Conservation (phyloP, 2,888 invertebrate genomes). For the Lasioglossum lativentre region DNA sequence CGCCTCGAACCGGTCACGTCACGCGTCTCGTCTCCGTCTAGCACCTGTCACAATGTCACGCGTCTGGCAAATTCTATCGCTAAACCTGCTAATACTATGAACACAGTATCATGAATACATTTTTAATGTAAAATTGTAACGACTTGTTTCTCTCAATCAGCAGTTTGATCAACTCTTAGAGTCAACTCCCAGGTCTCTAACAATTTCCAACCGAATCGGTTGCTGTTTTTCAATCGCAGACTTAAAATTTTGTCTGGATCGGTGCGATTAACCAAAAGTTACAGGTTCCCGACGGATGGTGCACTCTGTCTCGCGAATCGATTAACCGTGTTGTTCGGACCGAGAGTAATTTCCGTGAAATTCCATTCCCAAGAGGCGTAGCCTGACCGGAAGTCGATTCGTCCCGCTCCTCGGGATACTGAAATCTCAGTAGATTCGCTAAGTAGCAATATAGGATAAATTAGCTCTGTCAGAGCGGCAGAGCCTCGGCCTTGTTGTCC, state of each 20-base stretch:
- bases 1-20: neutral
- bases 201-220: neutral
- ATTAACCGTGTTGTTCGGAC: constrained; percentile 62
- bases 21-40: too few species aligned
- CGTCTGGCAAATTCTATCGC: too few species aligned
- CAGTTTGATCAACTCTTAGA: neutral
- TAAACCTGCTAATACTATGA: neutral
- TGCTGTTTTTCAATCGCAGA: neutral
- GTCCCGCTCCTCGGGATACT: constrained; percentile 45
- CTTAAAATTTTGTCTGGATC: neutral
- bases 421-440: constrained; percentile 66
- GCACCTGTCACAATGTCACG: neutral
- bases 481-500: constrained; percentile 53
- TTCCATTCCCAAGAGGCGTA: constrained; percentile 63
- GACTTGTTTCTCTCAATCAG: neutral
- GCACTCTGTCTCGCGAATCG: constrained; percentile 52
- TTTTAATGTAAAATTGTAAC: neutral
- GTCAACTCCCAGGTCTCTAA: neutral
- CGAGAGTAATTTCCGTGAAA: constrained; percentile 65
- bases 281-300: constrained; percentile 23
- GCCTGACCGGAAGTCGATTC: constrained; percentile 67
- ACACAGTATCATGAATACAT: too few species aligned
- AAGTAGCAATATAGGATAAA: constrained; percentile 73
- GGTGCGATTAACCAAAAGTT: constrained; percentile 33
- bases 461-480: constrained; percentile 68